Evolutionary conservation across 1,140 invertebrate genomes (phyloP).

Genomic region (Eriocheir sinensis): DNA sequence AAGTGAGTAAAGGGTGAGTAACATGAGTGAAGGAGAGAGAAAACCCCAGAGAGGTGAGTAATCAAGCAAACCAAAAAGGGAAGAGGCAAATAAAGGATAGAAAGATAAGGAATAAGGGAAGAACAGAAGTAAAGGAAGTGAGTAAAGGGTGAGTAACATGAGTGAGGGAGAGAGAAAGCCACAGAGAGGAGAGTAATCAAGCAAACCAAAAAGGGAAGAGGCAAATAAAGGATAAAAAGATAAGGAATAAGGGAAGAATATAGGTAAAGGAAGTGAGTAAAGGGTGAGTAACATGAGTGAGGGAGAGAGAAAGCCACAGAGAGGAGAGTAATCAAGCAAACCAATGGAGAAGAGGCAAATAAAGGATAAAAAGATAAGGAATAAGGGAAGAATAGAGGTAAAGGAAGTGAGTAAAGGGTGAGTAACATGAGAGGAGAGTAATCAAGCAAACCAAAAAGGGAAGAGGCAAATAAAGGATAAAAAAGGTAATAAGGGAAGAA

Average conservation of each 20-base stretch:
- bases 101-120: background rate
- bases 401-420: background rate
- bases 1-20: background rate
- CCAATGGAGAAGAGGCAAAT: too few species aligned
- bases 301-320: background rate
- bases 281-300: background rate
- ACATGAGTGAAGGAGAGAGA: background rate
- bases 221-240: background rate
- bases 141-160: background rate
- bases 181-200: background rate
- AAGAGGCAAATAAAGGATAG: background rate
- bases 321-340: background rate
- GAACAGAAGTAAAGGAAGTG: background rate
- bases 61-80: too few species aligned
- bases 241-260: background rate
- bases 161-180: too few species aligned
- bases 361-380: background rate
- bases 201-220: background rate
- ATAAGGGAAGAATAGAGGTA: background rate
- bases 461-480: background rate
- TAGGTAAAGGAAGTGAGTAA: background rate
- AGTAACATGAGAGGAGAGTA: background rate
- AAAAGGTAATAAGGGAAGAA: background rate
- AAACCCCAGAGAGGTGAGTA: background rate
- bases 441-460: background rate